These are phyloP conservation scores for Nettapus auritus DNA, from an alignment of 2,113 vertebrate genomes.

Conservation along the genomic window DNA sequence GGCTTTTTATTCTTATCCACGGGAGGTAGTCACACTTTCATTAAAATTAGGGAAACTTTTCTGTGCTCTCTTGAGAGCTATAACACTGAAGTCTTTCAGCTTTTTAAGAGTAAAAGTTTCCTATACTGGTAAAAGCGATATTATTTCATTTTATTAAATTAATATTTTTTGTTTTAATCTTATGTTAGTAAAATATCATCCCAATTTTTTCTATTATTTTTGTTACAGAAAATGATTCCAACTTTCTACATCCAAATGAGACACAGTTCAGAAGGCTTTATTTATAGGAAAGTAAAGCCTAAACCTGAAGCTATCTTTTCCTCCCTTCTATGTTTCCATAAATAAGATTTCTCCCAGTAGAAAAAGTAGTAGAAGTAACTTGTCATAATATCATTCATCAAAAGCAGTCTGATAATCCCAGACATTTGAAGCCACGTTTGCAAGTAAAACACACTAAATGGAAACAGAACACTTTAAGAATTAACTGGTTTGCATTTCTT, in stretches of 20 bases:
- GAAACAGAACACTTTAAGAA: constrained; percentile 33
- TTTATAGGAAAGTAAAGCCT: constrained; percentile 50
- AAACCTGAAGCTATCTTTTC: constrained; percentile 42
- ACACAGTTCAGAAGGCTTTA: constrained; percentile 6
- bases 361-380: constrained; percentile 25
- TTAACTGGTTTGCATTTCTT: neutral
- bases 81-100: constrained; percentile 32
- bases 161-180: neutral
- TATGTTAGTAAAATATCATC: constrained; percentile 12
- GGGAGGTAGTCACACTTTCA: neutral
- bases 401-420: constrained; percentile 35
- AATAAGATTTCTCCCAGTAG: constrained; percentile 55
- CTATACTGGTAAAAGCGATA: constrained; percentile 18
- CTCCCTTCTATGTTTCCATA: constrained; percentile 47
- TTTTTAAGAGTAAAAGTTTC: constrained; percentile 42
- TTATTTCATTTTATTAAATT: constrained; percentile 18
- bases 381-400: constrained; percentile 64
- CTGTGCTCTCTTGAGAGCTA: neutral
- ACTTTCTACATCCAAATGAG: neutral
- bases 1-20: neutral
- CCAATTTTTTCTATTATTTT: neutral
- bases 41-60: neutral
- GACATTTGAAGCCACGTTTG: constrained; percentile 44
- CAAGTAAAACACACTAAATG: constrained; percentile 36
- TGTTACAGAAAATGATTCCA: neutral